Base-by-base conservation (phyloP, 2,113 vertebrate genomes). In the Nothocercus julius region DNA sequence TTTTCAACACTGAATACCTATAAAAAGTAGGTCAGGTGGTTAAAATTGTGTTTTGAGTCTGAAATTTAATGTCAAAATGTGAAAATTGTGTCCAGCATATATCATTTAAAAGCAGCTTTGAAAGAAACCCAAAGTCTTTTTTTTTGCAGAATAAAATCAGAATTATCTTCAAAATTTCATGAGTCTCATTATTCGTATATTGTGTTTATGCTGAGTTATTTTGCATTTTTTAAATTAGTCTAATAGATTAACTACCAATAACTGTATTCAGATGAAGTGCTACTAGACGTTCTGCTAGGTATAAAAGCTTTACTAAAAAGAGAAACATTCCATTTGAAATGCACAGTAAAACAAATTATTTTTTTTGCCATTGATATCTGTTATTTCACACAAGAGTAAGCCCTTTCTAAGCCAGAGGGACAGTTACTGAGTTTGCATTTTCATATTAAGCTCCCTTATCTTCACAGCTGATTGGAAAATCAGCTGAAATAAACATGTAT, bases 61-160 rank as follows among this genome's bases (percentile, higher is more conserved):
- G 81, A 72, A 92, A 82, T 22, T 70, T 67, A 56, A 32, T 47
- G 59, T 77, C 36, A 74, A 67, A 75, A 36, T 78, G 16, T 86
- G 56, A 49, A 73, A 69, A 21, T 54, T 90, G 27, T 45, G 27
- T 25, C n/a, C 4, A 51, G 9, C 13, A 53, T 2, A 21, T 85
- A 73, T 82, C 25, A 79, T 76, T 79, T 89, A 34, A 85, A 79
- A 76, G 47, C 12, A 51, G 3, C 12, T 85, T 92, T 38, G 47
- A 1, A 32, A 59, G 67, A 85, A 28, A 0, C 0, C 17, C 1
- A 7, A 36, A 36, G 28, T 32, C 18, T 58, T 49, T 49, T 49
- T 45, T 45, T 49, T 49, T 32, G 53, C 30, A 30, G 17, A 58
- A 58, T 56, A 58, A 32, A 11, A 58, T 58, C 5, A 70, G 36